Evolutionary conservation across 2,888 invertebrate genomes (phyloP), one percentile per base, ranked within the genome.

Genomic region (Caenorhabditis plicata): DNA sequence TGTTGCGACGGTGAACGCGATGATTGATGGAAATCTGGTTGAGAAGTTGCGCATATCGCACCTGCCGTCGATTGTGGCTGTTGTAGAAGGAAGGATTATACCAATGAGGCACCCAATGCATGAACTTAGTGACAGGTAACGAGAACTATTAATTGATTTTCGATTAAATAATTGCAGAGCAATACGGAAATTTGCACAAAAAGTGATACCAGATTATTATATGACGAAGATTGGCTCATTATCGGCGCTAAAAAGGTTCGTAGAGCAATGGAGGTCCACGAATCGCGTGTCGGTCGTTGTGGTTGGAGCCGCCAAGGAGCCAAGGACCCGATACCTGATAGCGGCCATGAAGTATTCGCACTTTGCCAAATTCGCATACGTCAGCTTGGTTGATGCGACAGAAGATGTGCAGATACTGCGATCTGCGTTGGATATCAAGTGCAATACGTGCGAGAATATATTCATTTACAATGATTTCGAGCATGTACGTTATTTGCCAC

Each of bases 381-480:
- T 77, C n/a, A 62, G 47, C 7, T 32, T 53, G n/a, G 25, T 38
- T 2, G 50, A 48, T 4, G 17, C 25, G 13, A 39, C 44, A 11
- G 48, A 54, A 19, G 57, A 63, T 39, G 40, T 66, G 15, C 25
- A 38, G 17, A 51, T 67, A 22, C 55, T 78, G 54, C 42, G 66
- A 26, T 57, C 66, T 5, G 74, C 74, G 1, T 50, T 79, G 19
- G 68, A 62, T 35, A 71, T 79, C 31, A 64, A 72, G 26, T 77
- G 75, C 45, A 61, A 47, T 4, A 43, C 70, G 27, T 75, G 76
- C 53, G 84, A 84, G 52, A 82, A 82, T 22, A 61, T 84, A 25
- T 74, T 84, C 35, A 74, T 84, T 55, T 84, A 84, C 74, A 83
- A 83, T 60, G 84, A 84, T 48, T 78, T 81, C 35, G 76, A 77